phyloP scores from a whole-genome alignment of 2,797 vertebrate species.

The Potorous gilbertii region DNA sequence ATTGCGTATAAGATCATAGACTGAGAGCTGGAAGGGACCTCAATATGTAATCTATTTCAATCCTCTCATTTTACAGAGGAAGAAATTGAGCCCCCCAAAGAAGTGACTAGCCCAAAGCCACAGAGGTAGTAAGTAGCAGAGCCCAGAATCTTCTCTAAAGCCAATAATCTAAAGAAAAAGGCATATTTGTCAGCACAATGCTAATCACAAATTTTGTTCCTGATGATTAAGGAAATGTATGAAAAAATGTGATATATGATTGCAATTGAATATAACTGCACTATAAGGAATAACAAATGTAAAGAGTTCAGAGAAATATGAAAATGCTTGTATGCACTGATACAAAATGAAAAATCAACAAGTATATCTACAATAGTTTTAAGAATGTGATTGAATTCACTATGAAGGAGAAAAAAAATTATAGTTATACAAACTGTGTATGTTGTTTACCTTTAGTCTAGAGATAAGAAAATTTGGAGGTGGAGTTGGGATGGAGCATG shows the following conservation, averaged over 20 bases:
- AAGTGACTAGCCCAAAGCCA: background rate
- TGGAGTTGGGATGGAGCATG: background rate
- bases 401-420: background rate
- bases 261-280: background rate
- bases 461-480: background rate
- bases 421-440: background rate
- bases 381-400: background rate
- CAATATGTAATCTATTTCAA: background rate
- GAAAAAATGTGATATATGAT: background rate
- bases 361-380: background rate
- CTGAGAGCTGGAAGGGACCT: background rate
- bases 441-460: background rate
- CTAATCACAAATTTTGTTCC: background rate
- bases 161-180: too few relatives aligned
- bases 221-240: background rate
- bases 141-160: too few relatives aligned
- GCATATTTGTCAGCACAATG: background rate
- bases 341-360: background rate
- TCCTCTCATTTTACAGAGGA: slow-evolving; percentile 16
- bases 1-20: background rate
- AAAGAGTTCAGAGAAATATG: background rate
- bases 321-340: background rate
- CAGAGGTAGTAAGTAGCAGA: background rate
- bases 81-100: background rate
- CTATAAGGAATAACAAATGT: background rate